Evolutionary conservation across 2,113 vertebrate genomes (phyloP), one percentile per base, ranked within the genome.

Genomic region (Pleuronectes platessa): DNA sequence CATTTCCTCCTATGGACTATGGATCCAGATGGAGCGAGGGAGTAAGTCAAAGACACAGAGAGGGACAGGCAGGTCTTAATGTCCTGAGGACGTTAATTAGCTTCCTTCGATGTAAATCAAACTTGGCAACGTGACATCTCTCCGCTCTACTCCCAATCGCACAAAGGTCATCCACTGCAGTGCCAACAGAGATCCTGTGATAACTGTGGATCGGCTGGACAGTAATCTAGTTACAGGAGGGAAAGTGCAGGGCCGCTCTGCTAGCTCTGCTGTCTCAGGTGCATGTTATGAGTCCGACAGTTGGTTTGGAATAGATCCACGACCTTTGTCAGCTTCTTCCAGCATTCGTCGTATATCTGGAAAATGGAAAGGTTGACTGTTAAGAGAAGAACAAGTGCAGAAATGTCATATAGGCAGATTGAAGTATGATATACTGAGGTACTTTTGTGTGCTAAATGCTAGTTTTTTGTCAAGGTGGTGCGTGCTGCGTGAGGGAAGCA

Each of bases 41-140:
- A 70, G 56, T 6, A n/a, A 71, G 74, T 83, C 68, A 81, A 61
- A 68, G 76, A 78, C 26, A 31, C 27, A 76, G 61, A 76, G 68
- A n/a, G 65, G 66, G 61, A 14, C 13, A 26, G 60, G 51, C 69
- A 68, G 21, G 61, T 82, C 68, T 84, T 83, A 74, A 73, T 82
- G 86, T 83, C 78, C 76, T 64, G 40, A 24, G 67, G 63, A 82
- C 83, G 70, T 87, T 91, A 86, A 88, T 88, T 85, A 79, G 76
- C 76, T 86, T 45, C 74, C 77, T 79, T 89, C 27, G 27, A 78
- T 78, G 84, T 86, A 86, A 89, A 90, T 92, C 84, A 83, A 69
- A 79, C 80, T 83, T 49, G 60, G 74, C 78, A 84, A 70, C 72
- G 53, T 80, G 61, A 59, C 64, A 81, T 89, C 59, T 62, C 73